These are phyloP conservation scores for Drosophila rellima DNA, from an alignment of 2,888 invertebrate species.

Conservation along the genomic window DNA sequence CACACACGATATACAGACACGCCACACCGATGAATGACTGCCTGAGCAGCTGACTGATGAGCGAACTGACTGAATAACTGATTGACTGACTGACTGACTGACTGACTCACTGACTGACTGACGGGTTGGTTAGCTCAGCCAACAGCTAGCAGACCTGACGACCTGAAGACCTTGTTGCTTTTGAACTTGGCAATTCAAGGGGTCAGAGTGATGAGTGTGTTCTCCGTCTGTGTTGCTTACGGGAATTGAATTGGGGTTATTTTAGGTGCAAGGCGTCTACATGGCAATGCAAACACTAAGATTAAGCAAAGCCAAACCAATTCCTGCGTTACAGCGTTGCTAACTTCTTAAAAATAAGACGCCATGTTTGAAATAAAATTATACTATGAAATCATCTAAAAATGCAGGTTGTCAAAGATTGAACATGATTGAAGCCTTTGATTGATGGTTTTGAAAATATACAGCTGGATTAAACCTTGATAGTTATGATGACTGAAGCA, in stretches of 20 bases:
- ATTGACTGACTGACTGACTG: conserved; percentile 23
- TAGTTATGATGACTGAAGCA: neutral
- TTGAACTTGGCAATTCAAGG: conserved; percentile 54
- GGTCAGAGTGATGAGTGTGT: conserved; percentile 22
- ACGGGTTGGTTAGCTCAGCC: conserved; percentile 39
- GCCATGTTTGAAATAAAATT: neutral
- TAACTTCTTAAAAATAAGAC: neutral
- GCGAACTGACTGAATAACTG: conserved; percentile 18
- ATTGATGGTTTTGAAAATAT: neutral
- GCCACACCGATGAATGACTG: conserved; percentile 42
- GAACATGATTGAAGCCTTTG: neutral
- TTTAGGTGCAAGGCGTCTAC: conserved; percentile 34
- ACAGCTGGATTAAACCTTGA: neutral
- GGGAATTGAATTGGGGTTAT: conserved; percentile 62
- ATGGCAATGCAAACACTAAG: conserved; percentile 42
- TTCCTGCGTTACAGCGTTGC: neutral
- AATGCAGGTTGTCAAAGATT: neutral
- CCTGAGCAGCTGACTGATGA: conserved; percentile 33
- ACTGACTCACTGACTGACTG: conserved; percentile 35
- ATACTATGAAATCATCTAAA: too few relatives aligned
- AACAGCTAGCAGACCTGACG: conserved; percentile 18
- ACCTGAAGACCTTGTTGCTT: conserved; percentile 62
- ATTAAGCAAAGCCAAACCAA: conserved; percentile 33
- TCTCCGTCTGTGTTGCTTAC: conserved; percentile 30
- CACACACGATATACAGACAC: conserved; percentile 26